Conservation (phyloP, 2,888 invertebrate species). For the Epinotia brunnichana region DNA sequence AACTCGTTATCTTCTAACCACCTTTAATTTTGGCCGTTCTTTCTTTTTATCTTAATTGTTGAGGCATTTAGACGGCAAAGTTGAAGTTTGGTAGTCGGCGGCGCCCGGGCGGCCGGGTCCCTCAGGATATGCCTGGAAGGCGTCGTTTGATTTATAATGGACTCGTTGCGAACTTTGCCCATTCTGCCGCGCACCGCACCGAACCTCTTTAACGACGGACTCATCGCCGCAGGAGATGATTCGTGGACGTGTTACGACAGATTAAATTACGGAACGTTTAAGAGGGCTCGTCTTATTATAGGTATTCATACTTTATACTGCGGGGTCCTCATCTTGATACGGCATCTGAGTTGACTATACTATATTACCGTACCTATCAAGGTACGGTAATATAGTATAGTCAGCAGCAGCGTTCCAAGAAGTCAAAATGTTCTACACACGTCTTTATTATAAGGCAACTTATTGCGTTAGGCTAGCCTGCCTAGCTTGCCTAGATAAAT, state of each 20-base stretch:
- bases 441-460: too few species aligned
- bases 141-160: constrained; percentile 84
- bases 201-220: constrained; percentile 82
- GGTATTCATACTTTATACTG: constrained; percentile 68
- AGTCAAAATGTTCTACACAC: too few species aligned
- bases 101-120: constrained; percentile 69
- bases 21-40: constrained; percentile 82
- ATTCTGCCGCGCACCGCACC: constrained; percentile 76
- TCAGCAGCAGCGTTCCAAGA: too few species aligned
- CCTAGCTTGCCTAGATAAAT: too few species aligned
- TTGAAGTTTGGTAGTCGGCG: constrained; percentile 77
- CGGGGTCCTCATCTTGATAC: constrained; percentile 53
- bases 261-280: constrained; percentile 83
- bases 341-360: background rate
- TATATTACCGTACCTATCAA: too few species aligned
- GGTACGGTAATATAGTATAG: background rate
- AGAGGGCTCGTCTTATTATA: constrained; percentile 72
- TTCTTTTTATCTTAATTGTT: constrained; percentile 84
- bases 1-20: constrained; percentile 83
- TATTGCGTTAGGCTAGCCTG: too few species aligned
- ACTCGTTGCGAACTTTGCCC: constrained; percentile 83
- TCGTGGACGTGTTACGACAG: constrained; percentile 83
- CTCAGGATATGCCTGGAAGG: constrained; percentile 82
- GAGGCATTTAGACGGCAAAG: constrained; percentile 81
- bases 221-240: constrained; percentile 82